Conservation (phyloP, 2,797 vertebrate species). For the Muraenolepis orangiensis region DNA sequence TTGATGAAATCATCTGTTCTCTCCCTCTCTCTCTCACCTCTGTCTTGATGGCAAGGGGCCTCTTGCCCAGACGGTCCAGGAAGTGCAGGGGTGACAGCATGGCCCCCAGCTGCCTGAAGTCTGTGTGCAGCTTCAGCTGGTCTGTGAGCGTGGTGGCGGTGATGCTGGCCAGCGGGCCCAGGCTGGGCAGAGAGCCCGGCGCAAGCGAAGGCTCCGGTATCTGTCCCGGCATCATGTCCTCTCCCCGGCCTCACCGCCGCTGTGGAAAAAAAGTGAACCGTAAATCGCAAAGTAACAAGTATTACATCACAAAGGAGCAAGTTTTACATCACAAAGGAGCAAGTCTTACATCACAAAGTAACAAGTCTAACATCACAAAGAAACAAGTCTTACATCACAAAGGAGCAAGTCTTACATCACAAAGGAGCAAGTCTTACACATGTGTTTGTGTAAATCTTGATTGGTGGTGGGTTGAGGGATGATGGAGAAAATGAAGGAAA, state of each 20-base stretch:
- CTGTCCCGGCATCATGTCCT: conserved; percentile 98
- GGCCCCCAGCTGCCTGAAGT: conserved; percentile 86
- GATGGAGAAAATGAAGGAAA: too few relatives aligned
- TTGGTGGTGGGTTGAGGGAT: too few relatives aligned
- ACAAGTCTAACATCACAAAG: too few relatives aligned
- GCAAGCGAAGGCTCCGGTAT: conserved; percentile 91
- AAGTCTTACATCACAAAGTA: too few relatives aligned
- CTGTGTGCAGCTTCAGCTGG: conserved; percentile 83
- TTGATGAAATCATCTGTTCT: neutral
- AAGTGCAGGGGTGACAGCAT: conserved; percentile 88
- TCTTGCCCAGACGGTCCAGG: conserved; percentile 86
- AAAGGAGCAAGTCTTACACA: too few relatives aligned
- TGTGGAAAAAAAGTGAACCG: conserved; percentile 23
- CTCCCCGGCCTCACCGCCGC: conserved; percentile 68
- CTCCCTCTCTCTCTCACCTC: conserved; percentile 76
- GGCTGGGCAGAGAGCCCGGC: conserved; percentile 84
- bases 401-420: too few relatives aligned
- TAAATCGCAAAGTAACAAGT: too few relatives aligned
- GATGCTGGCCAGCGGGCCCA: conserved; percentile 85
- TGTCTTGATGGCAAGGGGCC: conserved; percentile 83
- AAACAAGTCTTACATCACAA: too few relatives aligned
- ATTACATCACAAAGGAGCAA: too few relatives aligned
- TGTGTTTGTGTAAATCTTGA: too few relatives aligned
- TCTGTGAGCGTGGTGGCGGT: conserved; percentile 85
- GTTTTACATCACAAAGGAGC: too few relatives aligned